Base-by-base conservation (phyloP, 2,797 vertebrate genomes). In the Chromobotia macracanthus region DNA sequence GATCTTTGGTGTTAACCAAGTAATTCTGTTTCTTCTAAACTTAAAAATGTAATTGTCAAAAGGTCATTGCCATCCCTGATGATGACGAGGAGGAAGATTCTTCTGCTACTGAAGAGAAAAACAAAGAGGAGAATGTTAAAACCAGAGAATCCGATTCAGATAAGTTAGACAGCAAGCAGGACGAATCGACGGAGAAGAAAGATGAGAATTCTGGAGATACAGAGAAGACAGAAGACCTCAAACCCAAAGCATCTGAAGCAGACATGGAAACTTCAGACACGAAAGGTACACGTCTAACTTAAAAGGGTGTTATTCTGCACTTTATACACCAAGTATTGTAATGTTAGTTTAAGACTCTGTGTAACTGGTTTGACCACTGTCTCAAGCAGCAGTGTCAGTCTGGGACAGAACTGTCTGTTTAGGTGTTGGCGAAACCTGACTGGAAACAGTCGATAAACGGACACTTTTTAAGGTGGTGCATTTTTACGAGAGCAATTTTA, bases 51-150 rank as follows among this genome's bases (percentile, higher is more conserved):
- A n/a, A n/a, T n/a, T 48, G 16, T 56, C 13, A 38, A 64, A 88
- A 94, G 93, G 89, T 94, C 7, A 93, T 92, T 46, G 85, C 91
- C 64, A 92, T 93, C 87, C 92, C 92, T 0, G 93, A 93, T 16
- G 91, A 94, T 0, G 91, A 91, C 0, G n/a, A n/a, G n/a, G 91
- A 92, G 72, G 91, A 90, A 78, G 87, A 79, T 58, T 86, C 88
- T 4, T 0, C 86, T 0, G 79, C 82, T 41, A 41, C 84, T 0
- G 88, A 89, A 82, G 78, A 83, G 31, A 83, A 82, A 58, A 56
- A 80, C 53, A 85, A 86, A 66, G 68, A 84, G 74, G 82, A 87
- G 75, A 90, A 90, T 63, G 84, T 86, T 70, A 87, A 89, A 81
- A 87, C 87, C n/a, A 87, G 83, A 0, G 89, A 90, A 63, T 89